A percentile compares a stretch with the other conserved stretches of the same genome.
Evolutionary conservation across 2,797 vertebrate species (phyloP).

Genomic region (Trichosurus vulpecula): DNA sequence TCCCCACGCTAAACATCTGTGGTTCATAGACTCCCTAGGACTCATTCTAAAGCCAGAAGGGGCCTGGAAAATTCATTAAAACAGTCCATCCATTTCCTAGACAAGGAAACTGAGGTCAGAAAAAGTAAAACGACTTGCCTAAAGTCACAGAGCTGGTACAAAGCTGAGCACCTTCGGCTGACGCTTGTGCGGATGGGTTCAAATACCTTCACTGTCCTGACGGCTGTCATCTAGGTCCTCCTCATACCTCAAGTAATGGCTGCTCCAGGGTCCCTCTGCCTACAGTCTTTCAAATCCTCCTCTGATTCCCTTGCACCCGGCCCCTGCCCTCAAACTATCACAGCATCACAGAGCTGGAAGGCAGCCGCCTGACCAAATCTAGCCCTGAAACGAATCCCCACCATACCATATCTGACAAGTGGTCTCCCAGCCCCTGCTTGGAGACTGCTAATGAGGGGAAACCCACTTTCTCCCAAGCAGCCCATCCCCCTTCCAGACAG

Average conservation of each 20-base stretch:
- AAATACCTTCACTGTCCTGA: neutral
- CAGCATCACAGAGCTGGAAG: neutral
- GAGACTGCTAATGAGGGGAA: neutral
- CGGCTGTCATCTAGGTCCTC: neutral
- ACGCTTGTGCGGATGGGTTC: neutral
- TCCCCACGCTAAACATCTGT: neutral
- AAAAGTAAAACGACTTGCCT: neutral
- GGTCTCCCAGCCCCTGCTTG: neutral
- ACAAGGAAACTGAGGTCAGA: no score
- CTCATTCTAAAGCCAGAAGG: neutral
- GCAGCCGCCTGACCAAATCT: neutral
- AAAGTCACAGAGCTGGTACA: neutral
- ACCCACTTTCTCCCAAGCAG: neutral
- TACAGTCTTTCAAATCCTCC: neutral
- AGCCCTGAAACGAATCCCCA: neutral
- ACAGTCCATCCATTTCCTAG: neutral
- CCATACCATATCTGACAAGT: neutral
- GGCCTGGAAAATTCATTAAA: neutral
- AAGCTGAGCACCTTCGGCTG: neutral
- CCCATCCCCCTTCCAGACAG: neutral
- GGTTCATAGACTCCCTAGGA: no score
- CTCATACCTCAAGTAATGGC: neutral
- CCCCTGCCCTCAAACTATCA: neutral
- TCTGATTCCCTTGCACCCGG: neutral
- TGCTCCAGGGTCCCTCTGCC: neutral